A percentile compares a stretch with the other conserved stretches of the same genome.
phyloP scores from a whole-genome alignment of 2,113 vertebrate genomes.

The Sinocyclocheilus anshuiensis region DNA sequence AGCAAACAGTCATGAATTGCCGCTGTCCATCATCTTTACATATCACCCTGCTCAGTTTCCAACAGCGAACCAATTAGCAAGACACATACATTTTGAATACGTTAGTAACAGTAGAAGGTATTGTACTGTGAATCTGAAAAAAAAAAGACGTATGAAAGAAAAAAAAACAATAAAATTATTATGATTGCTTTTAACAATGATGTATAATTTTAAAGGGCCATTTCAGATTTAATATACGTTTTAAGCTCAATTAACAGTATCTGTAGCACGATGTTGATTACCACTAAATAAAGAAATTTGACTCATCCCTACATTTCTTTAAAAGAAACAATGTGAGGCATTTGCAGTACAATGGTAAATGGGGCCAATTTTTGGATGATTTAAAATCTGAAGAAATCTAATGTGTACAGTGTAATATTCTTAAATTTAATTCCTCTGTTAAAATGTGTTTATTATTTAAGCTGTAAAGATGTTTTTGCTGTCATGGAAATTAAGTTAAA shows the following conservation, averaged over 20 bases:
- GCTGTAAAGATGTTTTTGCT: not conserved
- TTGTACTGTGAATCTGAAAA: not conserved
- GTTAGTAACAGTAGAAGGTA: not conserved
- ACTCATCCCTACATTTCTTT: not conserved
- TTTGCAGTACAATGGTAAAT: not conserved
- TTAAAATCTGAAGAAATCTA: not conserved
- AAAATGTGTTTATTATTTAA: not conserved
- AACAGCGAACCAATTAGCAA: not conserved
- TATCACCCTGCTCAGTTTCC: slow-evolving; percentile 7
- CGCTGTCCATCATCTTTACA: slow-evolving; percentile 11
- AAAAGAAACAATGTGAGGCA: not conserved
- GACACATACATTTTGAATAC: not conserved
- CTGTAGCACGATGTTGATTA: not conserved
- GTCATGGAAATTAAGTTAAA: not conserved
- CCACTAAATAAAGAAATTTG: not conserved
- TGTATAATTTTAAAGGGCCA: not conserved
- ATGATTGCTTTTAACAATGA: not conserved
- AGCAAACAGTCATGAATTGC: not conserved
- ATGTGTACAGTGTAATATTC: not conserved
- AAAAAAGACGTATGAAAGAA: not conserved
- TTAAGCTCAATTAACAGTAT: not conserved
- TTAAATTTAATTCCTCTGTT: no score
- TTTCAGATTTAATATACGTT: not conserved
- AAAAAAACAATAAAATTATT: not conserved
- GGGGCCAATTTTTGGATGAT: not conserved